Conservation (phyloP, 2,888 invertebrate species). For the Andrena bucephala region DNA sequence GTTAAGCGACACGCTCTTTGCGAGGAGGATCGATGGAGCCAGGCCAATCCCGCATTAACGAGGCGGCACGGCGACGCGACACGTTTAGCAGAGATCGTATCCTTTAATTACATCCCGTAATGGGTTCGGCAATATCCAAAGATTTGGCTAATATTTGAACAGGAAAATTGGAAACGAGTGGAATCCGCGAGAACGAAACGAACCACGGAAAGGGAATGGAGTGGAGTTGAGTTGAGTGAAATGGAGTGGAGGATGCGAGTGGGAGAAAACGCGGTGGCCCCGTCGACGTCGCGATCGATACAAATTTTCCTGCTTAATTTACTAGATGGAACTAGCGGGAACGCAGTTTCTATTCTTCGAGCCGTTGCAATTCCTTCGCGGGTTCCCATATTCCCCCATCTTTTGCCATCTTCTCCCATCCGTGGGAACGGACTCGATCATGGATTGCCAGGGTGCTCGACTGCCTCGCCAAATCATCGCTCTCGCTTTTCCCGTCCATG, state of each 20-base stretch:
- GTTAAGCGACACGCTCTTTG: not conserved
- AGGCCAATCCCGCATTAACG: not conserved
- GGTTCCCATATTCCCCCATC: slow-evolving; percentile 7
- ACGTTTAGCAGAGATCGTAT: slow-evolving; percentile 10
- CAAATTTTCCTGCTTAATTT: slow-evolving; percentile 62
- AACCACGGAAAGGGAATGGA: not conserved
- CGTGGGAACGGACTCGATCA: not conserved
- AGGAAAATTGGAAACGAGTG: slow-evolving; percentile 43
- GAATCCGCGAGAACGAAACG: not conserved
- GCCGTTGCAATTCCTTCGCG: slow-evolving; percentile 18
- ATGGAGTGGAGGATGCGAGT: not conserved
- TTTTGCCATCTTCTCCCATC: not conserved
- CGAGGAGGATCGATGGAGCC: not conserved
- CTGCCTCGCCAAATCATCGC: slow-evolving; percentile 24
- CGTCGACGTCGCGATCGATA: slow-evolving; percentile 40
- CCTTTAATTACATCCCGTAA: slow-evolving; percentile 33
- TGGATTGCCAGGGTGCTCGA: slow-evolving; percentile 1
- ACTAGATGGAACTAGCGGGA: slow-evolving; percentile 33
- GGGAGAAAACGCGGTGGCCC: slow-evolving; percentile 3
- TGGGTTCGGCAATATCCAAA: slow-evolving; percentile 24
- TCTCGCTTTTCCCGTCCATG: not conserved
- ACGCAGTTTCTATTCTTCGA: not conserved
- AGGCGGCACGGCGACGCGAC: not conserved
- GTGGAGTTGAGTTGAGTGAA: not conserved
- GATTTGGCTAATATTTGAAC: slow-evolving; percentile 50